Percentiles rank a stretch among this genome's conserved stretches.
These are phyloP conservation scores for Notarius quadriscutis DNA, from an alignment of 2,113 vertebrate species.

Conservation along the genomic window DNA sequence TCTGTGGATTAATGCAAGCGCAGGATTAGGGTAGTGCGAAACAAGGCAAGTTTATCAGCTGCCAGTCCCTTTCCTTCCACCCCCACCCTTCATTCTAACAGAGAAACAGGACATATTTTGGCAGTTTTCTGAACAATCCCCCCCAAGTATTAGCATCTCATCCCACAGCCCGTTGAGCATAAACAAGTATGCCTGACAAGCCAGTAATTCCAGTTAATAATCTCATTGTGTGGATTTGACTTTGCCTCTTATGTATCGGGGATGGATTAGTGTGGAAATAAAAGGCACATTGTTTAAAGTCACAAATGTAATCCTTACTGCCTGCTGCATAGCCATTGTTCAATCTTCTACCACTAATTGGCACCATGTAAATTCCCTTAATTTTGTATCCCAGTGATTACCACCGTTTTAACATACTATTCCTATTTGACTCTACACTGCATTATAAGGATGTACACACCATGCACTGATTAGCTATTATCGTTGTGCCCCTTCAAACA, in stretches of 20 bases:
- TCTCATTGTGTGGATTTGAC: slow-evolving; percentile 50
- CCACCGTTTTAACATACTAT: slow-evolving; percentile 8
- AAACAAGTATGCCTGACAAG: slow-evolving; percentile 22
- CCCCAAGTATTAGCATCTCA: slow-evolving; percentile 31
- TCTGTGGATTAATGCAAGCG: slow-evolving; percentile 58
- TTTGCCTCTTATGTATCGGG: slow-evolving; percentile 8
- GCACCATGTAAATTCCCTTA: slow-evolving; percentile 29
- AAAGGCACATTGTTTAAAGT: background rate
- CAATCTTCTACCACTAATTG: slow-evolving; percentile 22
- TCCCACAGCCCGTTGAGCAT: slow-evolving; percentile 19
- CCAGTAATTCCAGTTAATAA: slow-evolving; percentile 60
- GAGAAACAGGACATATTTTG: slow-evolving; percentile 29
- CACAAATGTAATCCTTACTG: slow-evolving; percentile 1
- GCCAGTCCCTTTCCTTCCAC: slow-evolving; percentile 25
- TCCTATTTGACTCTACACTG: slow-evolving; percentile 35
- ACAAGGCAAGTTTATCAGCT: slow-evolving; percentile 65
- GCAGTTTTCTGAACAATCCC: slow-evolving; percentile 2
- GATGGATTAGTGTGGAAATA: slow-evolving; percentile 63
- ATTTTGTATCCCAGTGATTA: slow-evolving; percentile 38
- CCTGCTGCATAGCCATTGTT: background rate
- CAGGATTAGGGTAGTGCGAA: slow-evolving; percentile 62
- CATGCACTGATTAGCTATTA: slow-evolving; percentile 1
- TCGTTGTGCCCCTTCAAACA: background rate
- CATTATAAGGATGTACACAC: slow-evolving; percentile 28
- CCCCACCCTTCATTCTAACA: slow-evolving; percentile 54